Evolutionary conservation across 2,113 vertebrate genomes (phyloP), one percentile per base, ranked within the genome.

Genomic region (Prinia subflava): DNA sequence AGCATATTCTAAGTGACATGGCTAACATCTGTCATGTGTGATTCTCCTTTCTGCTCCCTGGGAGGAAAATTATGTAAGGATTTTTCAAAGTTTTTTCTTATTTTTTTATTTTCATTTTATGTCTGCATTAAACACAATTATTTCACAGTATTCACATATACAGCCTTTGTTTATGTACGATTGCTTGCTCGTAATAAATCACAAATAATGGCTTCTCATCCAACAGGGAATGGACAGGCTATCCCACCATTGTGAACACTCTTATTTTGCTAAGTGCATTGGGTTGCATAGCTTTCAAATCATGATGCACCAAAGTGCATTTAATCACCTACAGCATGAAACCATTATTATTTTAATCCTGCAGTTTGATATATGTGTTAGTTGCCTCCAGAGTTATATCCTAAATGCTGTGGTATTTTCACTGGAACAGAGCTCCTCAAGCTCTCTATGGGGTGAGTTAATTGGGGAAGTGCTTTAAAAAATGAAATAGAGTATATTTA

Each of bases 61-160:
- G 96, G 96, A 97, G 96, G 96, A 97, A 97, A 97, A 97, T 97
- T 97, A 97, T 97, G 96, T 97, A 97, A 97, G 96, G 94, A 96
- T 92, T 89, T 96, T 93, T 44, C 11, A 23, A 96, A 93, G 91
- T 95, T 92, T 89, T 96, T 91, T 62, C 67, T 39, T 93, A n/a
- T 28, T 74, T 94, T 89, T 50, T 94, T n/a, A n/a, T 75, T 90
- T 90, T 77, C 52, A 78, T 94, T 96, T 96, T 86, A 59, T 93
- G 96, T 93, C 68, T 97, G 89, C 94, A 87, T 96, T 93, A 78
- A 96, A 68, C 80, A 89, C 77, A 68, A 12, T 92, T 89, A 89
- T 81, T 92, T 94, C 68, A 81, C 83, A 47, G 33, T 89, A 75
- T 87, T 93, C 80, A 60, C 90, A 90, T 60, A 81, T 97, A 52